A percentile compares a stretch with the other conserved stretches of the same genome.
Evolutionary conservation across 2,888 invertebrate genomes (phyloP).

Genomic region (Acronicta aceris): DNA sequence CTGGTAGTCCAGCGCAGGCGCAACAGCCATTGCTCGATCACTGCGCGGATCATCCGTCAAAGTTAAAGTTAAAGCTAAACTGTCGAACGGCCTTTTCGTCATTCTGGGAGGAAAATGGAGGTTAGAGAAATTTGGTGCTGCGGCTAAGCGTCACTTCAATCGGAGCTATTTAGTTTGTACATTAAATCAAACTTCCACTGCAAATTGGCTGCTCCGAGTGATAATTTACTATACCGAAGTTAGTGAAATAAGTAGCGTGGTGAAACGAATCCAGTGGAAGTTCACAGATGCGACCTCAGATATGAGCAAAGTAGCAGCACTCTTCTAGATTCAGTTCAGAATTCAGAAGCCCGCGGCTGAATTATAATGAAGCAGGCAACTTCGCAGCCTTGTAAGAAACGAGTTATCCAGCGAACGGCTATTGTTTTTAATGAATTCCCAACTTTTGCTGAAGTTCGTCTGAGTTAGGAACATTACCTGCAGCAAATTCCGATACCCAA

Average conservation of each 20-base stretch:
- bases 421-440: conserved; percentile 78
- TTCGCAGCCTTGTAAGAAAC: conserved; percentile 61
- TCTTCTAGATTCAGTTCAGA: conserved; percentile 58
- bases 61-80: too few relatives aligned
- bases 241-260: conserved; percentile 17
- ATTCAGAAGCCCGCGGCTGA: conserved; percentile 66
- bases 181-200: background rate
- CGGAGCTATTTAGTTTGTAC: background rate
- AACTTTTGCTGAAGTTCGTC: conserved; percentile 64
- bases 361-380: conserved; percentile 75
- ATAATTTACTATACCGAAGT: conserved; percentile 8
- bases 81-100: too few relatives aligned
- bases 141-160: background rate
- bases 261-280: conserved; percentile 22
- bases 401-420: conserved; percentile 67
- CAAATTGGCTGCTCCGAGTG: background rate
- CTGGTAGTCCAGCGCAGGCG: too few relatives aligned
- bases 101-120: background rate
- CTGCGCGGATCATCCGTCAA: too few relatives aligned
- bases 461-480: conserved; percentile 67
- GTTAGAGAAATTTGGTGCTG: background rate
- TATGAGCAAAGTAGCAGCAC: conserved; percentile 54
- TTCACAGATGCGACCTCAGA: conserved; percentile 35
- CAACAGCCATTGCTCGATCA: too few relatives aligned
- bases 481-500: conserved; percentile 64